phyloP scores from a whole-genome alignment of 2,797 vertebrate species.

The Monodelphis domestica region DNA sequence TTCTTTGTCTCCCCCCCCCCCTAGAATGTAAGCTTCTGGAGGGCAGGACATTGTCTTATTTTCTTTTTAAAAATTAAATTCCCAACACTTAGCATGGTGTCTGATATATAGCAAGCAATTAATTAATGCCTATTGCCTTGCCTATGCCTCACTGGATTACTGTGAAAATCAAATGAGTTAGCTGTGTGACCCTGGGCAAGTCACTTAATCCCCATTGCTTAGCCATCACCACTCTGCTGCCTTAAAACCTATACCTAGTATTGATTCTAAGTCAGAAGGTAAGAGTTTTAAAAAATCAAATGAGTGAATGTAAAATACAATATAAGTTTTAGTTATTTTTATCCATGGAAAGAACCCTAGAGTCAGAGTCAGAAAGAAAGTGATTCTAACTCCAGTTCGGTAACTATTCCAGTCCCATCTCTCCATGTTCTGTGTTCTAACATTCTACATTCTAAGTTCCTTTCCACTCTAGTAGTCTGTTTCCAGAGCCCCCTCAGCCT shows the following conservation, averaged over 20 bases:
- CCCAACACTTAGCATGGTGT: not conserved
- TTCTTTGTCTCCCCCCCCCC: rapidly evolving
- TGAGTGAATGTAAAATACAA: not conserved
- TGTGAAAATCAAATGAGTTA: not conserved
- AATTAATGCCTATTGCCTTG: not conserved
- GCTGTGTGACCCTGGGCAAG: too few species aligned
- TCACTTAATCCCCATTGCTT: too few species aligned
- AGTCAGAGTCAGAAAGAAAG: not conserved
- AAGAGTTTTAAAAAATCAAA: too few species aligned
- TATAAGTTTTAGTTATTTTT: not conserved
- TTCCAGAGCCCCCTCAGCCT: not conserved
- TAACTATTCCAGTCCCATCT: not conserved
- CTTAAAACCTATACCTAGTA: too few species aligned
- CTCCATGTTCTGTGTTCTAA: not conserved
- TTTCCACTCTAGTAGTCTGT: not conserved
- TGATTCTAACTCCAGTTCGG: not conserved
- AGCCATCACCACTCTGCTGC: too few species aligned
- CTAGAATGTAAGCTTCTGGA: not conserved
- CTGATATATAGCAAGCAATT: not conserved
- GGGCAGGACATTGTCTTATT: too few species aligned
- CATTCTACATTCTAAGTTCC: not conserved
- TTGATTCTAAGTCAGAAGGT: too few species aligned
- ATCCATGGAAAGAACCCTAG: not conserved
- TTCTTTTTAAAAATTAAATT: not conserved
- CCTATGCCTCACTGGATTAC: not conserved